phyloP scores from a whole-genome alignment of 2,797 vertebrate species.

The Sandelia bainsii region DNA sequence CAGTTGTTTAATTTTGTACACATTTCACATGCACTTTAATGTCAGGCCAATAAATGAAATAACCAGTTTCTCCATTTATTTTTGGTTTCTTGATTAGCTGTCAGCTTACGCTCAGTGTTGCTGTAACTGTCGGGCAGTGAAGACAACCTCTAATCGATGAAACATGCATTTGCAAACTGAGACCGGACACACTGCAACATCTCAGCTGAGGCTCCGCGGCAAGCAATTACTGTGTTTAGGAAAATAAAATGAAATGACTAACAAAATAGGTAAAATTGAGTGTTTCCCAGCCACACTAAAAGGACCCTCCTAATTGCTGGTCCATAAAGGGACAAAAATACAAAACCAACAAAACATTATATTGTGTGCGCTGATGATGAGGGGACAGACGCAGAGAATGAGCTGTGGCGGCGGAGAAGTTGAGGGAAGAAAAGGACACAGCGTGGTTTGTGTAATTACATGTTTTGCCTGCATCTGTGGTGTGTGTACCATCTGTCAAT shows the following conservation, averaged over 20 bases:
- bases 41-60: constrained; percentile 1
- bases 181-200: constrained; percentile 46
- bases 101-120: constrained; percentile 1
- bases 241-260: constrained; percentile 83
- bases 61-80: not conserved
- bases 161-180: constrained; percentile 26
- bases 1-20: not conserved
- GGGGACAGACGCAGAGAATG: constrained; percentile 28
- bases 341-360: constrained; percentile 67
- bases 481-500: constrained; percentile 66
- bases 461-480: constrained; percentile 60
- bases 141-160: constrained; percentile 69
- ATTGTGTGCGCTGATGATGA: constrained; percentile 61
- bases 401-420: constrained; percentile 16
- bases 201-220: constrained; percentile 63
- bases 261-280: constrained; percentile 84
- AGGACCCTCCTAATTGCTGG: constrained; percentile 79
- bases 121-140: constrained; percentile 30
- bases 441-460: constrained; percentile 70
- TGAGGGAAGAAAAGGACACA: constrained; percentile 58
- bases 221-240: constrained; percentile 81
- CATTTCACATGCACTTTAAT: not conserved
- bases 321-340: constrained; percentile 67
- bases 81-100: not conserved
- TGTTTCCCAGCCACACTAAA: constrained; percentile 75